Evolutionary conservation across 2,888 invertebrate genomes (phyloP).

Genomic region (Elgonia sp.): DNA sequence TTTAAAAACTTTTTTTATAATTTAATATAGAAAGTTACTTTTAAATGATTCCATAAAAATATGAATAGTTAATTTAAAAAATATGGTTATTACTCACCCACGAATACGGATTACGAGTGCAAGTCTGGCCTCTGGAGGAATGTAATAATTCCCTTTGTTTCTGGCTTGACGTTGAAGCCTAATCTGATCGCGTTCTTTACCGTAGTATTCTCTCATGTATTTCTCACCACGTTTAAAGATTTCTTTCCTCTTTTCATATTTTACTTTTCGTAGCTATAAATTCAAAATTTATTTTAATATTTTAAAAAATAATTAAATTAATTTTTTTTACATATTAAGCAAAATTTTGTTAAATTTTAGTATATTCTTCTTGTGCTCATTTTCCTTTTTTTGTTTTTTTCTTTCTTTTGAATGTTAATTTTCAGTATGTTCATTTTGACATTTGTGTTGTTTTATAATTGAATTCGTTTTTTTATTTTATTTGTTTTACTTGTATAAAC

Average conservation of each 20-base stretch:
- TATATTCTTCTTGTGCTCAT: no score
- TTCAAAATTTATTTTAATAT: neutral
- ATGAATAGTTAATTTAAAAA: neutral
- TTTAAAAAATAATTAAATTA: neutral
- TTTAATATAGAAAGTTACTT: conserved; percentile 6
- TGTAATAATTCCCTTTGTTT: conserved; percentile 97
- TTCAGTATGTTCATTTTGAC: no score
- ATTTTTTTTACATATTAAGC: no score
- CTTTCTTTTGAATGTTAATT: no score
- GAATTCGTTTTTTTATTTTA: no score
- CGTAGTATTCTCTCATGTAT: conserved; percentile 98
- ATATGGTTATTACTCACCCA: conserved; percentile 89
- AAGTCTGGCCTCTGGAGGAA: conserved; percentile 97
- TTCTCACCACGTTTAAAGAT: conserved; percentile 98
- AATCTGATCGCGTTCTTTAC: conserved; percentile 96
- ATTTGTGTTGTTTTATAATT: no score
- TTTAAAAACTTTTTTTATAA: neutral
- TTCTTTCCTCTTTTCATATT: conserved; percentile 93
- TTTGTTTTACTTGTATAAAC: no score
- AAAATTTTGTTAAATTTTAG: no score
- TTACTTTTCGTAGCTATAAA: conserved; percentile 90
- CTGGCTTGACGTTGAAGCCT: conserved; percentile 95
- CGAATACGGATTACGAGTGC: conserved; percentile 99
- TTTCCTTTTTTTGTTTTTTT: no score
- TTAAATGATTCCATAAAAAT: neutral